These are phyloP conservation scores for Puma concolor DNA, from an alignment of 2,113 vertebrate genomes.

Conservation along the genomic window DNA sequence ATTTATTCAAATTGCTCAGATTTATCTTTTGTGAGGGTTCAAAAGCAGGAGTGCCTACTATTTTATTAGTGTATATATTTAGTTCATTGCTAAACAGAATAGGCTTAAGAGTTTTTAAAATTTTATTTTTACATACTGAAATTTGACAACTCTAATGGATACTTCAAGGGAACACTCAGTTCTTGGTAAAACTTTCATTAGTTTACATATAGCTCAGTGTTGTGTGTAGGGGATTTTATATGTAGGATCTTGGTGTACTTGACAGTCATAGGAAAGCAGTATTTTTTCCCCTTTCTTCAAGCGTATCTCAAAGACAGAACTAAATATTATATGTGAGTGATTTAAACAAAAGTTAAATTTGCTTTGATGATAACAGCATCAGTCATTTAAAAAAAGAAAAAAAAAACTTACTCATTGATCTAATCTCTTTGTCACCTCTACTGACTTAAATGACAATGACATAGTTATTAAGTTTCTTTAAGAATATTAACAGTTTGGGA, in stretches of 20 bases:
- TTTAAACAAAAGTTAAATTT: conserved; percentile 8
- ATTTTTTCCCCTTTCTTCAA: not conserved
- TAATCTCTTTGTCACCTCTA: not conserved
- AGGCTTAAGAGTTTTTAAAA: not conserved
- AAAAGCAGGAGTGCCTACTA: not conserved
- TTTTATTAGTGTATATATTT: conserved; percentile 30
- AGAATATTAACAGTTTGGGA: not conserved
- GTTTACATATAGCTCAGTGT: not conserved
- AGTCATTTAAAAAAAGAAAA: not conserved
- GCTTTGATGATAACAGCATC: not conserved
- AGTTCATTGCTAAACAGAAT: not conserved
- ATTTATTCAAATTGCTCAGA: not conserved
- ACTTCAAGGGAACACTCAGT: not conserved
- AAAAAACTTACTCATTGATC: not conserved
- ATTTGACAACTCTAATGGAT: not conserved
- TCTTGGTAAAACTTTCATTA: not conserved
- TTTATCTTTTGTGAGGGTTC: not conserved
- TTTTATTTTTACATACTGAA: conserved; percentile 11
- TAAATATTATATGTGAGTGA: not conserved
- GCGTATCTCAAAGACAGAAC: not conserved
- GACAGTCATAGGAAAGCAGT: not conserved
- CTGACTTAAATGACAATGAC: not conserved
- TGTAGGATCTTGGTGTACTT: not conserved
- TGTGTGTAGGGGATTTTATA: not conserved
- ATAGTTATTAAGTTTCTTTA: not conserved